Evolutionary conservation across 30 jellyfish, hydroid and myxozoan species (phyloP), one percentile per base, ranked within the genome.

Genomic region (Morbakka virulenta): DNA sequence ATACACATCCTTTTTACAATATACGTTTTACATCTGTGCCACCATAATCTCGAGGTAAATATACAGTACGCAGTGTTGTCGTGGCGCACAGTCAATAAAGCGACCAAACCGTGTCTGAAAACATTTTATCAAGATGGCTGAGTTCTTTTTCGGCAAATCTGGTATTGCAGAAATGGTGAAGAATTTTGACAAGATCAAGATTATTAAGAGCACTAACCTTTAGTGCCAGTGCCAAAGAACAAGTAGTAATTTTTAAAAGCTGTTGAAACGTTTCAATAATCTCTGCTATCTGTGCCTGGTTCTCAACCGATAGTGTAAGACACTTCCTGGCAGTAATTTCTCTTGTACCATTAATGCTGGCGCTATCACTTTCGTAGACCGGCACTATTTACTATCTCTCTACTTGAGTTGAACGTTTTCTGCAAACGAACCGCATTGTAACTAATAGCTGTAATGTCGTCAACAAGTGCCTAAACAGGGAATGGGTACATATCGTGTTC

Each of bases 211-310:
- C 29, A 79, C 64, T 30, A 36, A 48, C 35, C 49, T 52, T 52
- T 53, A 35, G 22, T 65, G 66, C 20, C 57, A 26, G 31, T 76
- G 86, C 25, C 50, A 33, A 35, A 24, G 26, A 33, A 24, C 28
- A 72, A 33, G 31, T 48, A 49, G 29, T 27, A 75, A 32, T 61
- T 75, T 75, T 32, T n/a, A n/a, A n/a, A n/a, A n/a, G n/a, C n/a
- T n/a, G n/a, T n/a, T n/a, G n/a, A n/a, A n/a, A n/a, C n/a, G n/a
- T n/a, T n/a, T n/a, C n/a, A n/a, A n/a, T n/a, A n/a, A n/a, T n/a
- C n/a, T n/a, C n/a, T n/a, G n/a, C n/a, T n/a, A n/a, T n/a, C n/a
- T 77, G 88, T 62, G 41, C 64, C 47, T 41, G 65, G 41, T 63
- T 80, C 49, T 77, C 80, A 2, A 69, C 80, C 29, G n/a, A 64